Evolutionary conservation across 2,113 vertebrate genomes (phyloP).

Genomic region (Protobothrops mucrosquamatus): DNA sequence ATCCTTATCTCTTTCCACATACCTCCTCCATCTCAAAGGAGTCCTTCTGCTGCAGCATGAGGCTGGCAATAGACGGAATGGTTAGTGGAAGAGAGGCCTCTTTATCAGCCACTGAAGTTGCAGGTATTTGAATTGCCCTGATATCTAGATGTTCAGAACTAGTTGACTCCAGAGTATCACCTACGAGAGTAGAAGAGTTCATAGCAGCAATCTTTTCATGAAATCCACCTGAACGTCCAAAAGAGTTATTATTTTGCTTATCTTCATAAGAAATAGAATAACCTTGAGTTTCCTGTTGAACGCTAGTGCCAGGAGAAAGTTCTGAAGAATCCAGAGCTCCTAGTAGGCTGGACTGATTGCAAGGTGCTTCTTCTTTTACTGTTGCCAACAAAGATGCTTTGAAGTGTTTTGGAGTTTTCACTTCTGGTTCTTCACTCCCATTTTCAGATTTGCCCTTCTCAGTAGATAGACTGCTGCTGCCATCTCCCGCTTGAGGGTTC

Average conservation of each 20-base stretch:
- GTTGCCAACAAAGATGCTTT: constrained; percentile 75
- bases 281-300: constrained; percentile 25
- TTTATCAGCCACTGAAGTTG: constrained; percentile 56
- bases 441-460: constrained; percentile 59
- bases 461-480: constrained; percentile 2
- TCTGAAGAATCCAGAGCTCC: constrained; percentile 24
- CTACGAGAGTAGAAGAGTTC: constrained; percentile 42
- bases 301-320: constrained; percentile 37
- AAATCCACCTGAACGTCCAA: constrained; percentile 30
- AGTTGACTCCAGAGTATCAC: constrained; percentile 42
- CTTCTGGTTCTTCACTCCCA: constrained; percentile 62
- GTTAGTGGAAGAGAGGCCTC: constrained; percentile 59
- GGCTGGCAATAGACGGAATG: constrained; percentile 71
- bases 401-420: constrained; percentile 67
- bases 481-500: constrained; percentile 56
- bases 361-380: constrained; percentile 81
- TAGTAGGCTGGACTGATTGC: constrained; percentile 19
- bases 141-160: constrained; percentile 35
- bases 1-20: constrained; percentile 47
- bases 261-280: constrained; percentile 22
- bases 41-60: constrained; percentile 80
- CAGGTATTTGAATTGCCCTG: constrained; percentile 42
- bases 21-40: constrained; percentile 99
- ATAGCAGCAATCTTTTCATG: constrained; percentile 41
- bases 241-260: constrained; percentile 31